Evolutionary conservation across 2,797 vertebrate species (phyloP).

Genomic region (Falco cherrug): DNA sequence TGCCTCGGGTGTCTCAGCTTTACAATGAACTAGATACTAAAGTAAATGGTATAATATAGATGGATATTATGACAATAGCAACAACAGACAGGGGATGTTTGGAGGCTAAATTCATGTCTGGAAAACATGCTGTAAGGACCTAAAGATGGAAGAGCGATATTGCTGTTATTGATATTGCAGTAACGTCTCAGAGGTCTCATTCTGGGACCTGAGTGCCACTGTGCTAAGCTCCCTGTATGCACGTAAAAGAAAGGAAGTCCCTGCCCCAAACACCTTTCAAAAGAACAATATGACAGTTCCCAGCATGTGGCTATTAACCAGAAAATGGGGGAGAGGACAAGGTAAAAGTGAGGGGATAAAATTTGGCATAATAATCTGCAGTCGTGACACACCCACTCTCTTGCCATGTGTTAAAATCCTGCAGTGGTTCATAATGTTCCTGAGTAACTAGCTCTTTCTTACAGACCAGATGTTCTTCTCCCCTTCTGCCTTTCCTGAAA

Average conservation of each 20-base stretch:
- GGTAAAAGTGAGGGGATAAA: background rate
- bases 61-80: background rate
- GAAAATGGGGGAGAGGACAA: background rate
- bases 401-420: background rate
- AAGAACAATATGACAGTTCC: background rate
- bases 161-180: background rate
- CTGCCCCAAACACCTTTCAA: background rate
- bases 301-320: background rate
- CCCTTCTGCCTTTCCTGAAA: background rate
- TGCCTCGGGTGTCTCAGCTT: background rate
- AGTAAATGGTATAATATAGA: background rate
- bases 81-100: background rate
- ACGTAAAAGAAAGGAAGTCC: background rate
- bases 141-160: background rate
- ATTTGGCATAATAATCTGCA: background rate
- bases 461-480: background rate
- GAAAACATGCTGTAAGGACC: background rate
- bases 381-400: background rate
- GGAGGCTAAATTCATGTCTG: background rate
- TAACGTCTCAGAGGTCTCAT: background rate
- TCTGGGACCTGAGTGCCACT: background rate
- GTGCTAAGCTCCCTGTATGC: background rate
- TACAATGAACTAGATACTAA: background rate
- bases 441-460: background rate
- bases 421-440: background rate